Evolutionary conservation across 2,113 vertebrate genomes (phyloP).

Genomic region (Gadus chalcogrammus): DNA sequence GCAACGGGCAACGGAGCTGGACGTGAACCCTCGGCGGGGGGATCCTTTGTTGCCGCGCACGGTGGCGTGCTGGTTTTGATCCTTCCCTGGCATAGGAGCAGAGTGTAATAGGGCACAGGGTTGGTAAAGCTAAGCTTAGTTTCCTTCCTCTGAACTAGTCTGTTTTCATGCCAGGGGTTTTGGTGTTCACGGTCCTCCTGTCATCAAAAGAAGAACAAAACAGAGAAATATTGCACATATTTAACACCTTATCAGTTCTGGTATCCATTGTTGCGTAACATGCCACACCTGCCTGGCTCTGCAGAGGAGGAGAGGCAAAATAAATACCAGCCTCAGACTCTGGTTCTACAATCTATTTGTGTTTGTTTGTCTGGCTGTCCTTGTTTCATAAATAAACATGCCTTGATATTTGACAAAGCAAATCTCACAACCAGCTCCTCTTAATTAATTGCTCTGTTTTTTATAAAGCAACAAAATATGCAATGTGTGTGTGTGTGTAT

Average conservation of each 20-base stretch:
- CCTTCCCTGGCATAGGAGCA: conserved; percentile 26
- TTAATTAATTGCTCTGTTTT: conserved; percentile 40
- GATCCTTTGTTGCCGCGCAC: conserved; percentile 23
- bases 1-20: conserved; percentile 40
- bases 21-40: conserved; percentile 36
- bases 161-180: neutral
- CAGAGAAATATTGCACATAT: neutral
- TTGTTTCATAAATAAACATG: conserved; percentile 11
- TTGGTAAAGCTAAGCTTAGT: too few species aligned
- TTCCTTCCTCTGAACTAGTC: conserved; percentile 16
- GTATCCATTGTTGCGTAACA: neutral
- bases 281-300: too few species aligned
- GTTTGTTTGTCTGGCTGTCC: neutral
- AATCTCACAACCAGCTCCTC: conserved; percentile 21
- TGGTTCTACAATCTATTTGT: neutral
- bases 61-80: conserved; percentile 26
- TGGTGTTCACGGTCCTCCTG: neutral
- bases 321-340: too few species aligned
- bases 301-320: too few species aligned
- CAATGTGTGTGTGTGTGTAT: conserved; percentile 14
- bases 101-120: conserved; percentile 7
- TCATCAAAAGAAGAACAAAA: neutral
- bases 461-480: conserved; percentile 25
- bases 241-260: neutral
- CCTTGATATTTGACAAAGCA: conserved; percentile 35